Percentiles rank a stretch among this genome's conserved stretches.
Conservation (phyloP, 2,797 vertebrate species). For the Centroberyx gerrardi region DNA sequence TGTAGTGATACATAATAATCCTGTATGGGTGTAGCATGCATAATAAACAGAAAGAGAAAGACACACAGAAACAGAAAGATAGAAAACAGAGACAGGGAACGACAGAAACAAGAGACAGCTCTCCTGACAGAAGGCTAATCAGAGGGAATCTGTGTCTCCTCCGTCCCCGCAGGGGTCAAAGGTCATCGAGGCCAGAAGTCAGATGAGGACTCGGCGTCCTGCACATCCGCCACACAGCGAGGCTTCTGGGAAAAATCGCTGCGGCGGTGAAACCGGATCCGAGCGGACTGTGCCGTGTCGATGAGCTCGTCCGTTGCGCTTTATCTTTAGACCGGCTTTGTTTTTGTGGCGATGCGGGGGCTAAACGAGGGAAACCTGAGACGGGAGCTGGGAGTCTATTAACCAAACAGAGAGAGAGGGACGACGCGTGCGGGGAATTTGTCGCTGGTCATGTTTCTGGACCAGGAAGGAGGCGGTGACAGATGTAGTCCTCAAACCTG, state of each 20-base stretch:
- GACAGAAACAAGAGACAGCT: too few relatives aligned
- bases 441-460: constrained; percentile 33
- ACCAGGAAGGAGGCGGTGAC: neutral
- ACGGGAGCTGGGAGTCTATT: constrained; percentile 54
- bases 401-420: constrained; percentile 31
- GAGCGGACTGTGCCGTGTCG: constrained; percentile 32
- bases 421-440: neutral
- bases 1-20: too few relatives aligned
- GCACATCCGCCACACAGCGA: neutral
- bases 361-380: constrained; percentile 56
- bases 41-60: neutral
- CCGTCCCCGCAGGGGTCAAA: constrained; percentile 38
- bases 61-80: neutral
- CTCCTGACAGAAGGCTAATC: too few relatives aligned
- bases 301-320: constrained; percentile 6
- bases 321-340: constrained; percentile 34
- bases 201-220: neutral
- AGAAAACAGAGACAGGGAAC: neutral
- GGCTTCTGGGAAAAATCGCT: constrained; percentile 40
- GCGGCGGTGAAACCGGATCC: constrained; percentile 52
- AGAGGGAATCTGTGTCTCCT: neutral
- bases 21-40: too few relatives aligned
- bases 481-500: neutral
- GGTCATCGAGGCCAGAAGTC: neutral
- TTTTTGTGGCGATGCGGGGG: constrained; percentile 52